Conservation (phyloP, 1,140 invertebrate genomes). For the Meteorus sp. region DNA sequence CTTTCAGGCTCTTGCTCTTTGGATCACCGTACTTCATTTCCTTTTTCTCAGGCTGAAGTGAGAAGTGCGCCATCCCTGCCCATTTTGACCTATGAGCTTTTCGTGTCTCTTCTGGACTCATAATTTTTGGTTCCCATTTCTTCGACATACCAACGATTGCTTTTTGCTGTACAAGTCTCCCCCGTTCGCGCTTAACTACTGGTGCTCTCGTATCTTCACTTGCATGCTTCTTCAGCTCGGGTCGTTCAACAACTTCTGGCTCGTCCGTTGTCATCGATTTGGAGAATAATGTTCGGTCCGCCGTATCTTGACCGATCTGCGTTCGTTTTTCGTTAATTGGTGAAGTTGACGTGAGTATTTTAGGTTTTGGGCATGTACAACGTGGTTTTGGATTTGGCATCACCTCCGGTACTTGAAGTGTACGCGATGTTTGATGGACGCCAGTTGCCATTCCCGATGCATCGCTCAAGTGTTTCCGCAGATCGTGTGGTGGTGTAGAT, state of each 20-base stretch:
- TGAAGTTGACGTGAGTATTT: constrained; percentile 35
- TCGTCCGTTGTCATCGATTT: constrained; percentile 36
- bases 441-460: constrained; percentile 50
- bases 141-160: constrained; percentile 30
- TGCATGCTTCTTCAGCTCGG: constrained; percentile 46
- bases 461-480: constrained; percentile 54
- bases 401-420: constrained; percentile 50
- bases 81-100: constrained; percentile 46
- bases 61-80: constrained; percentile 53
- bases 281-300: constrained; percentile 37
- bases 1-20: constrained; percentile 53
- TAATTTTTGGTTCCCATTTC: constrained; percentile 38
- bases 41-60: constrained; percentile 48
- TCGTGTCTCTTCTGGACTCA: constrained; percentile 35
- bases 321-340: constrained; percentile 19
- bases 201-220: constrained; percentile 35
- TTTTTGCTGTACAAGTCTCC: constrained; percentile 26
- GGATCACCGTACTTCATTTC: constrained; percentile 36
- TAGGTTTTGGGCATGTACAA: constrained; percentile 52
- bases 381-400: constrained; percentile 50
- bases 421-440: constrained; percentile 30
- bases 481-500: constrained; percentile 42
- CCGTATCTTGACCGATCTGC: constrained; percentile 35
- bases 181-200: constrained; percentile 26
- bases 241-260: constrained; percentile 27